Percentiles rank a stretch among this genome's conserved stretches.
phyloP scores from a whole-genome alignment of 2,113 vertebrate genomes.

The Apodemus speciosus region DNA sequence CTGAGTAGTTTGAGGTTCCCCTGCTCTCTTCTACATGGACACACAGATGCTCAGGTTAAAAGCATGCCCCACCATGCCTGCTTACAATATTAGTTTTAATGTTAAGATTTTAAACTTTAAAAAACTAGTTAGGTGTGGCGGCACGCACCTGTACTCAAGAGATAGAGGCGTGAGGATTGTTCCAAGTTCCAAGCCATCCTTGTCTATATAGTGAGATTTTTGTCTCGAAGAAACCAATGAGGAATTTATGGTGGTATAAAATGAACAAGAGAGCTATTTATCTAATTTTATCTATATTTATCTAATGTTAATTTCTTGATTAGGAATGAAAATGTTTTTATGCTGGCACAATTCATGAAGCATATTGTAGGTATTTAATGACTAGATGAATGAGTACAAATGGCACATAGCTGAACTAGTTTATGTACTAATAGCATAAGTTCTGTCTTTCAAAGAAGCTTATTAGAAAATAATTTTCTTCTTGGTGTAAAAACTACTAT shows the following conservation, averaged over 20 bases:
- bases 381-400: conserved; percentile 44
- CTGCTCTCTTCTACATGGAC: neutral
- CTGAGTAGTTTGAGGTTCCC: neutral
- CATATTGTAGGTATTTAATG: conserved; percentile 3
- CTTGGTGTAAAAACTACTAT: conserved; percentile 3
- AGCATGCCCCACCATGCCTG: neutral
- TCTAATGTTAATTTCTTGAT: neutral
- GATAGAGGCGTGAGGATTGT: neutral
- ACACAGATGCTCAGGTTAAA: neutral
- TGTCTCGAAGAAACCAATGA: neutral
- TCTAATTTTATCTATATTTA: conserved; percentile 12
- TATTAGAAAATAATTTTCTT: conserved; percentile 49
- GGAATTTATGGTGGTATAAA: conserved; percentile 8
- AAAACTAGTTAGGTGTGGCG: neutral
- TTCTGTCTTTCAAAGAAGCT: neutral
- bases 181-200: neutral
- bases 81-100: too few species aligned
- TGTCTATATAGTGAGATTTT: neutral
- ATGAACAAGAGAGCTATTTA: neutral
- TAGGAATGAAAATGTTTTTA: neutral
- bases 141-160: neutral
- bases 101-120: too few species aligned
- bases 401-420: neutral
- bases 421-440: neutral
- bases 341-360: neutral